These are phyloP conservation scores for Ctenomys sociabilis DNA, from an alignment of 2,113 vertebrate genomes.

Conservation along the genomic window DNA sequence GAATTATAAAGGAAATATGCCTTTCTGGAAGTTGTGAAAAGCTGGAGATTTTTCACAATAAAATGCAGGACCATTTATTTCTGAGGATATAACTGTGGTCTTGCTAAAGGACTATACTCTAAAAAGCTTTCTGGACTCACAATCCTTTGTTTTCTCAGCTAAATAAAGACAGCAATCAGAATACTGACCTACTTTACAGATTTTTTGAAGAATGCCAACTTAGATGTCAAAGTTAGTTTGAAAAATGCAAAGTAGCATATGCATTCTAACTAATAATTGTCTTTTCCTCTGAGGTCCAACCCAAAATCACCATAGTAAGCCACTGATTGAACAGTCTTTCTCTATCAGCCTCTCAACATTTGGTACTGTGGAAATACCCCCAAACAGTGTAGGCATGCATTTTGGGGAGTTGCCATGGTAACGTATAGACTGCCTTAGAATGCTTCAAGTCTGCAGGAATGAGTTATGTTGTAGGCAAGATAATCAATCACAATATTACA, in stretches of 20 bases:
- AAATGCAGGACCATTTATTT: slow-evolving; percentile 14
- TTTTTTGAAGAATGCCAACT: slow-evolving; percentile 46
- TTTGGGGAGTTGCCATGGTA: slow-evolving; percentile 65
- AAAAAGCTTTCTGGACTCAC: slow-evolving; percentile 12
- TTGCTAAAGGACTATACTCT: not conserved
- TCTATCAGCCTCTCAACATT: slow-evolving; percentile 52
- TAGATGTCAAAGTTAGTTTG: slow-evolving; percentile 34
- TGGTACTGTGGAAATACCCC: slow-evolving; percentile 29
- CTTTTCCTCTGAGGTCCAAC: slow-evolving; percentile 48
- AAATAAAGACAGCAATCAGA: slow-evolving; percentile 49
- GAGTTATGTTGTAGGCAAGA: slow-evolving; percentile 59
- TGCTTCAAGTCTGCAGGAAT: slow-evolving; percentile 47
- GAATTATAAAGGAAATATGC: not conserved
- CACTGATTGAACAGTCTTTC: slow-evolving; percentile 7
- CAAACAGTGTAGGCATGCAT: slow-evolving; percentile 56
- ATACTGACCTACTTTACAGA: slow-evolving; percentile 40
- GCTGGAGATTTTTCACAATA: slow-evolving; percentile 39
- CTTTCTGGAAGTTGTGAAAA: not conserved
- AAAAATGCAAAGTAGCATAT: slow-evolving; percentile 61
- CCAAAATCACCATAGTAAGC: slow-evolving; percentile 28
- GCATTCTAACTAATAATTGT: slow-evolving; percentile 44
- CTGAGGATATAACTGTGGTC: slow-evolving; percentile 41
- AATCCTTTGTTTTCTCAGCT: slow-evolving; percentile 55
- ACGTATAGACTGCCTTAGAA: slow-evolving; percentile 56
- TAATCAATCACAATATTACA: slow-evolving; percentile 75